These are phyloP conservation scores for Lacerta agilis DNA, from an alignment of 2,797 vertebrate species.

Conservation along the genomic window DNA sequence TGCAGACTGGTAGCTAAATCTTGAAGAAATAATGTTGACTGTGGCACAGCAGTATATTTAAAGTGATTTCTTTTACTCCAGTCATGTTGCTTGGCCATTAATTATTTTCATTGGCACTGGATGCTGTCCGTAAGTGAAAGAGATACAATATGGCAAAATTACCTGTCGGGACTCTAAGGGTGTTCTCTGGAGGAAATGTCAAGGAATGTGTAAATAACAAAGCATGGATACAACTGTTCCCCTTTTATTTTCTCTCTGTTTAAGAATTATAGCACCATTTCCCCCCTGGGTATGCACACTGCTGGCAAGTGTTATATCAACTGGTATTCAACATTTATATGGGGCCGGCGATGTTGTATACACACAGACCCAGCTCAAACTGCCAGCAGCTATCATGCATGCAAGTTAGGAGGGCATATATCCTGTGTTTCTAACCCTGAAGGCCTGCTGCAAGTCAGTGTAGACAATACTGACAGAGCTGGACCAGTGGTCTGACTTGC, in stretches of 20 bases:
- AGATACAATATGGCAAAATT: neutral
- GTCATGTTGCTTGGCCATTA: neutral
- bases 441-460: neutral
- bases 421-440: neutral
- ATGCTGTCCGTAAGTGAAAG: neutral
- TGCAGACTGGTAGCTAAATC: conserved; percentile 17
- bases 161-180: neutral
- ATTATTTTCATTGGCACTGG: neutral
- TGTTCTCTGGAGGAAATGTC: neutral
- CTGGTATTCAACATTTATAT: neutral
- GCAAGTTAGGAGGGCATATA: neutral
- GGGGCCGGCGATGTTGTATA: too few species aligned
- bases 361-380: neutral
- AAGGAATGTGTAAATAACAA: neutral
- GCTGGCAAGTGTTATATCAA: neutral
- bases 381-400: neutral
- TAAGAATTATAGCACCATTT: neutral
- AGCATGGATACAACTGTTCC: neutral
- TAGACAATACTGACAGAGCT: neutral
- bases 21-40: conserved; percentile 25
- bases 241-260: neutral
- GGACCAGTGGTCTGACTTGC: neutral
- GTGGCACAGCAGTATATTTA: neutral
- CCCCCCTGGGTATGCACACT: neutral
- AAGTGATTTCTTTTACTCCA: neutral